Base-by-base conservation (phyloP, 2,888 invertebrate species). In the Drosophila gaucha region DNA sequence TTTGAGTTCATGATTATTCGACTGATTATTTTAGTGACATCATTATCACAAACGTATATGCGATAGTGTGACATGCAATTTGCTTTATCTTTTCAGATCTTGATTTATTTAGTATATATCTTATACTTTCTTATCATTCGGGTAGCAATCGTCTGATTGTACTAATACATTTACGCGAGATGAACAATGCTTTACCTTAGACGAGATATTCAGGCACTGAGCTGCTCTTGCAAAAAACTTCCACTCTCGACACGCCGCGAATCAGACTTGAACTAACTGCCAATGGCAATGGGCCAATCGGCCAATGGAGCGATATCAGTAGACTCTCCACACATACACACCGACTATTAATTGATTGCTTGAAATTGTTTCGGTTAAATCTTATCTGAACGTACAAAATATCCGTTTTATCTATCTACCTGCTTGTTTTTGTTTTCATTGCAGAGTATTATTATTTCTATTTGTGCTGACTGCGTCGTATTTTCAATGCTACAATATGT, bases 271-370 rank as follows among this genome's bases (percentile, higher is more conserved):
- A 87, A 83, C 83, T 79, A 77, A 85, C 79, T 67, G 74, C 66
- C 77, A 67, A 71, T 79, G 66, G 47, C 62, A 59, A 49, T 63
- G 59, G 58, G 65, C 46, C 62, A 58, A 49, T 65, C 60, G 51
- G 65, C 46, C 46, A 46, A 31, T 46, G 57, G 33, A 35, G 49
- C 56, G 68, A 38, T 80, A 86, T 80, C 80, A 80, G 84, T 59
- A 59, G 54, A 44, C 39, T 43, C 62, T 30, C 18, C 30, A 28
- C 24, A 31, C 30, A 28, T 20, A 31, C 41, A 46, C 47, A 57
- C 38, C 60, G 39, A 31, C 57, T 63, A 80, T 85, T 87, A 83
- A 83, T 83, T 83, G 83, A 83, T 83, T 83, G 71, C 88, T 76
- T 43, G 57, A 67, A 80, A 87, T 75, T 80, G 82, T 78, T 78